These are phyloP conservation scores for Apus apus DNA, from an alignment of 2,113 vertebrate species.

Conservation along the genomic window DNA sequence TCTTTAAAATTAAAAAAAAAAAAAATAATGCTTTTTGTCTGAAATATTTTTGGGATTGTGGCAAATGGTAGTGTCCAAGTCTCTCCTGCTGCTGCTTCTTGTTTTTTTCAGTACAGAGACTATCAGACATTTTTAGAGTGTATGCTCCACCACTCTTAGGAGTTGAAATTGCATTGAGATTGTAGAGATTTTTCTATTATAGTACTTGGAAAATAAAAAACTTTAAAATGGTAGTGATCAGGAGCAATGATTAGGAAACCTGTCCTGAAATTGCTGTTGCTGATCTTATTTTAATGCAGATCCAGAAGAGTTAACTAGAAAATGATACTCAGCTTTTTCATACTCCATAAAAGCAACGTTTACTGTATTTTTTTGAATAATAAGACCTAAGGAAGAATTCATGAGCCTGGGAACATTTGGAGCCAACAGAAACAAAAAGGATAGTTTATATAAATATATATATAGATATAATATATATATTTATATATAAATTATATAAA, in stretches of 20 bases:
- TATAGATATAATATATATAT: no score
- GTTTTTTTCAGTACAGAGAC: background rate
- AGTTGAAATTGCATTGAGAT: background rate
- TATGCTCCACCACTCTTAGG: background rate
- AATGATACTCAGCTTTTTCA: background rate
- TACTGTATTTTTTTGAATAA: slow-evolving; percentile 26
- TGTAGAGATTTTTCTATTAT: background rate
- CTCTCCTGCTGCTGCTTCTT: background rate
- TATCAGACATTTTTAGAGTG: background rate
- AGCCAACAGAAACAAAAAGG: slow-evolving; percentile 53
- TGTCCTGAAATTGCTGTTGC: background rate
- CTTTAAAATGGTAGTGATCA: background rate
- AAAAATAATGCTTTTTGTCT: background rate
- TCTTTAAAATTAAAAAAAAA: background rate
- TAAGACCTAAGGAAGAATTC: slow-evolving; percentile 3
- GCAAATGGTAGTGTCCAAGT: background rate
- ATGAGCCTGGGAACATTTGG: slow-evolving; percentile 1
- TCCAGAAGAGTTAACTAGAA: slow-evolving; percentile 14
- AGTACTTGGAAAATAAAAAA: background rate
- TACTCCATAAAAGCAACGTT: slow-evolving; percentile 15
- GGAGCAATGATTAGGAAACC: background rate
- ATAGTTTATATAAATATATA: background rate
- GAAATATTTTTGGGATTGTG: background rate
- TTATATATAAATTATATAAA: background rate
- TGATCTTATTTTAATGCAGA: background rate